Base-by-base conservation (phyloP, 1,140 invertebrate genomes). In the Scaptomyza montana region DNA sequence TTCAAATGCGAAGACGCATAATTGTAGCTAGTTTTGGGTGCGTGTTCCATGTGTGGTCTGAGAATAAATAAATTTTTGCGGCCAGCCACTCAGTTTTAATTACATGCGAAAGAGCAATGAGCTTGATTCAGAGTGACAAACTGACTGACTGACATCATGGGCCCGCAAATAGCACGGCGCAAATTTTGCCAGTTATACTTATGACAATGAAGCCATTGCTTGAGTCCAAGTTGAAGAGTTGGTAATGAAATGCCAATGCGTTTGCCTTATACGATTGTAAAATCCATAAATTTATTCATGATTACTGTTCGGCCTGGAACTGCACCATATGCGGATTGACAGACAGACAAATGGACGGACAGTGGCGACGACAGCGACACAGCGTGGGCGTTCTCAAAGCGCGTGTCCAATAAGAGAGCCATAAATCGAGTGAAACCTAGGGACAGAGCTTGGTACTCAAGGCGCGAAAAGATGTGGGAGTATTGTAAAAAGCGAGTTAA, bases 231-330 rank as follows among this genome's bases (percentile, higher is more conserved):
- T 78, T 69, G 74, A 71, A 74, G 74, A 70, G 66, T 89, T 87
- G 84, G 84, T 89, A 89, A 80, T 89, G 84, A 89, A 89, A 89
- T 70, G 79, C 76, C 82, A 78, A 67, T 59, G 66, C 67, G 45
- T 36, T 55, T 62, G 76, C 82, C 82, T 66, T 87, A 86, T 86
- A 82, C 60, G 81, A 74, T 68, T 87, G 75, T 78, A 74, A 82
- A 68, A 68, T 74, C 69, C 67, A 87, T 87, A 89, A 84, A 89
- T 78, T 60, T 82, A 89, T 84, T 80, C 75, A 77, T 77, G 43
- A 66, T 72, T 71, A 57, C 45, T 43, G 53, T 9, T 53, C 60
- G 50, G 60, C 39, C 49, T 63, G 62, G 61, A 75, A 30, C 56
- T 59, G 43, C 43, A 46, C 43, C 30, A 57, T 54, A 71, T 76